A percentile compares a stretch with the other conserved stretches of the same genome.
phyloP scores from a whole-genome alignment of 35 echinoderm and acorn worm genomes.

The Diadema setosum region DNA sequence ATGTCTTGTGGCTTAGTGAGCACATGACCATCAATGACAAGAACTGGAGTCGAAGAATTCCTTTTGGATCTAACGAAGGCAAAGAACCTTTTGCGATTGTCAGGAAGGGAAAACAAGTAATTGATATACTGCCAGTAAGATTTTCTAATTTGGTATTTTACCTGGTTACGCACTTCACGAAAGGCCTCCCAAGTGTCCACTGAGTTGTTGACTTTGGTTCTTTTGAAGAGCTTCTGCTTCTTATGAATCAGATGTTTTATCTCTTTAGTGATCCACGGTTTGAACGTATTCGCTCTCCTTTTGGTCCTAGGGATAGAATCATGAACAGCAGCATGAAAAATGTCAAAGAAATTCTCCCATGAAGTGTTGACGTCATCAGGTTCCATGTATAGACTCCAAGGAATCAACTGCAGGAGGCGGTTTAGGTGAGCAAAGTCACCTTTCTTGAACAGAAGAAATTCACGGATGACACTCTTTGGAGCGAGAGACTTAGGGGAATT shows the following conservation, averaged over 20 bases:
- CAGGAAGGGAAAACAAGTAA: background rate
- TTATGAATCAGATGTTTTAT: background rate
- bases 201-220: background rate
- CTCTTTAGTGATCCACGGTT: conserved; percentile 10
- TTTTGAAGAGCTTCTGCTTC: background rate
- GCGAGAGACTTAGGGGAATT: background rate
- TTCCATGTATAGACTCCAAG: background rate
- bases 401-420: background rate
- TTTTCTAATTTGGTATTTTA: background rate
- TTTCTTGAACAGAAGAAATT: background rate
- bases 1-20: background rate
- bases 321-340: background rate
- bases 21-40: background rate
- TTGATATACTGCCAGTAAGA: conserved; percentile 10
- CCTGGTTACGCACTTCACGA: background rate
- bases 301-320: background rate
- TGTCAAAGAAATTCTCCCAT: background rate
- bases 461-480: background rate
- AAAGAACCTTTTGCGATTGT: conserved; percentile 4
- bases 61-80: background rate
- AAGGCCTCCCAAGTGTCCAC: background rate
- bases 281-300: background rate
- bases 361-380: background rate
- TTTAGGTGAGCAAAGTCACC: background rate
- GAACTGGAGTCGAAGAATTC: background rate